Conservation (phyloP, 2,888 invertebrate genomes). For the Toxonevra muliebris region DNA sequence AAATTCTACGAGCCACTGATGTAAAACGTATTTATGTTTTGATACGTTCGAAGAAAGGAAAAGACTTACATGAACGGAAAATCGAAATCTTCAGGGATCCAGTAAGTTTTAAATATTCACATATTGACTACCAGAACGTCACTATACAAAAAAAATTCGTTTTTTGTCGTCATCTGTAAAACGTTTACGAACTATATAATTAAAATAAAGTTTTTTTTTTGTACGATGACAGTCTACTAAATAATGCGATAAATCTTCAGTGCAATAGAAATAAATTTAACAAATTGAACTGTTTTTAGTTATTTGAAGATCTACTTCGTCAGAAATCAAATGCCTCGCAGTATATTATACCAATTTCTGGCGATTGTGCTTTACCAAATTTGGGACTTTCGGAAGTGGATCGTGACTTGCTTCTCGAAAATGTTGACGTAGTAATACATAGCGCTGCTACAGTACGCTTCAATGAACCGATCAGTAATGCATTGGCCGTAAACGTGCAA, state of each 20-base stretch:
- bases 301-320: conserved; percentile 45
- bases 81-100: neutral
- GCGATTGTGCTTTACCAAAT: conserved; percentile 60
- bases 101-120: conserved; percentile 7
- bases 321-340: neutral
- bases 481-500: conserved; percentile 75
- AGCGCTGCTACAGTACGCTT: conserved; percentile 89
- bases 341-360: conserved; percentile 58
- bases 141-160: no score
- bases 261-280: conserved; percentile 8
- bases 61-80: conserved; percentile 13
- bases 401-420: conserved; percentile 50
- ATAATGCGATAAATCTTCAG: no score
- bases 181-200: no score
- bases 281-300: conserved; percentile 38
- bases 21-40: conserved; percentile 26
- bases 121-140: no score
- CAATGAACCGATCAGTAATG: conserved; percentile 74
- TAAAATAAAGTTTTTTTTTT: no score
- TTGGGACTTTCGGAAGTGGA: conserved; percentile 63
- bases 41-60: conserved; percentile 19
- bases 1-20: conserved; percentile 28
- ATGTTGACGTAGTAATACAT: conserved; percentile 76
- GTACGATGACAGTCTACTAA: no score
- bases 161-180: no score